Evolutionary conservation across 2,113 vertebrate species (phyloP).

Genomic region (Larimichthys polyactis): DNA sequence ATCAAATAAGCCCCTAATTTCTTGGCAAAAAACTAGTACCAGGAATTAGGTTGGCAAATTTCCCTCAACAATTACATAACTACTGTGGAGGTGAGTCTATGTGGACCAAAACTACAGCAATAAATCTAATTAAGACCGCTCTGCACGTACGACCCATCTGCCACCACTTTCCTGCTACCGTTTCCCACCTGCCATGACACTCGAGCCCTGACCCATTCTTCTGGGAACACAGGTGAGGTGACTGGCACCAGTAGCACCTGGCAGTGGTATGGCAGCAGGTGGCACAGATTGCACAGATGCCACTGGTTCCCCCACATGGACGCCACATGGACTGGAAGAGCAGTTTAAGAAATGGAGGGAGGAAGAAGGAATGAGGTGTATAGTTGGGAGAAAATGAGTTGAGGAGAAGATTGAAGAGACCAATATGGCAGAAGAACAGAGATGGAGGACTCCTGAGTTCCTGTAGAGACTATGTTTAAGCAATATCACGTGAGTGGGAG

Average conservation of each 20-base stretch:
- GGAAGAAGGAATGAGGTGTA: neutral
- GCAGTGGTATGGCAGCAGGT: constrained; percentile 64
- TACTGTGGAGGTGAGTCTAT: constrained; percentile 18
- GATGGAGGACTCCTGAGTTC: neutral
- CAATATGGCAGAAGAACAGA: neutral
- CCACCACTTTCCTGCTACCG: neutral
- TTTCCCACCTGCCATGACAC: constrained; percentile 13
- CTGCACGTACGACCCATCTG: neutral
- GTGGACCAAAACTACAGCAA: constrained; percentile 29
- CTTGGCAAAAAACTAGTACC: neutral
- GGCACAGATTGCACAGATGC: constrained; percentile 68
- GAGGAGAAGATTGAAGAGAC: neutral
- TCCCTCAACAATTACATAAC: constrained; percentile 23
- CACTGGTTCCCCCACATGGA: constrained; percentile 18
- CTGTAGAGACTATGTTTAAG: too few species aligned
- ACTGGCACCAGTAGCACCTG: constrained; percentile 39
- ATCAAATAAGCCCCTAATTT: neutral
- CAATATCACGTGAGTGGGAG: too few species aligned
- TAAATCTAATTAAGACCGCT: constrained; percentile 51
- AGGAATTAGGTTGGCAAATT: constrained; percentile 11
- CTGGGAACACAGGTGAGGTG: neutral
- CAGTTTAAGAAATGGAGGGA: neutral
- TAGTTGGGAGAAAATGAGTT: neutral
- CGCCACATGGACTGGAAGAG: neutral
- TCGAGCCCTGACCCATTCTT: constrained; percentile 16